Evolutionary conservation across 1,140 invertebrate genomes (phyloP).

Genomic region (Drosophila repletoides): DNA sequence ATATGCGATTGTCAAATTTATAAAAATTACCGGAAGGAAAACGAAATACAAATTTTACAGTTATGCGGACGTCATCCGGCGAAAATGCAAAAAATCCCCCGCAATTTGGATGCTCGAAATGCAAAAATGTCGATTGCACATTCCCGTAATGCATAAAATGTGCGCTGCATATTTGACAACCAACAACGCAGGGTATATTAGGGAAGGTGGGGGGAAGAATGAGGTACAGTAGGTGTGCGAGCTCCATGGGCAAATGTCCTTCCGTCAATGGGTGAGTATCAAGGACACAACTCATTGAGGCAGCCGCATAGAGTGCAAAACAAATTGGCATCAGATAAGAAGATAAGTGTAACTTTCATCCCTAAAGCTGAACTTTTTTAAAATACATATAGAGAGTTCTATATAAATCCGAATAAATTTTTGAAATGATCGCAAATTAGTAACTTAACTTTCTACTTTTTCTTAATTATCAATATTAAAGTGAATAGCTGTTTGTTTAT

Average conservation of each 20-base stretch:
- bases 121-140: conserved; percentile 11
- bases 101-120: neutral
- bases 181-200: no score
- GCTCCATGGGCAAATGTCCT: no score
- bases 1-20: neutral
- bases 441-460: no score
- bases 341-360: conserved; percentile 26
- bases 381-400: no score
- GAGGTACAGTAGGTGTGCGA: no score
- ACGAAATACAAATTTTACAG: conserved; percentile 6
- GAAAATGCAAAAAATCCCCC: neutral
- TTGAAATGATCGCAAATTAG: no score
- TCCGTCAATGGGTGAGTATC: no score
- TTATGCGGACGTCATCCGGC: conserved; percentile 4
- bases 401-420: no score
- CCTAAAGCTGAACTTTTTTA: no score
- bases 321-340: conserved; percentile 19
- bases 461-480: no score
- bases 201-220: no score
- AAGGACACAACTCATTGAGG: neutral
- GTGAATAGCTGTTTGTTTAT: no score
- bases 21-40: neutral
- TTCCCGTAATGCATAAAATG: conserved; percentile 7
- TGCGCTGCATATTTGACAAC: neutral
- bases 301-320: conserved; percentile 2